Evolutionary conservation across 2,113 vertebrate species (phyloP), one percentile per base, ranked within the genome.

Genomic region (Casuarius casuarius): DNA sequence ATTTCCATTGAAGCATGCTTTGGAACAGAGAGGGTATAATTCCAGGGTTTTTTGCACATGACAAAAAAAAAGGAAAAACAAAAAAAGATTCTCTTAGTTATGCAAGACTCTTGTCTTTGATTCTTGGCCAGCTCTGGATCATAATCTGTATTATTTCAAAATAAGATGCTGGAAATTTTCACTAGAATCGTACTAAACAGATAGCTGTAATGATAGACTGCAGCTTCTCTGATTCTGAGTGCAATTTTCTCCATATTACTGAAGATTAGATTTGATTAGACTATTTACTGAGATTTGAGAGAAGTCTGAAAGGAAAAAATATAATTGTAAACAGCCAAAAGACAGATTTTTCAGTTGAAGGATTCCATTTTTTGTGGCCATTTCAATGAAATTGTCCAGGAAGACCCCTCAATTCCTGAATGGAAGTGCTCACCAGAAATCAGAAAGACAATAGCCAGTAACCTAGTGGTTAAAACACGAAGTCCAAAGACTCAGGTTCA

Each of bases 101-200:
- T 71, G 65, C 68, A 95, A 95, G 75, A 63, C 65, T 56, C 38
- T 75, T 71, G 26, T 75, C 71, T 74, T 70, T 89, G 83, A 84
- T 90, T 61, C 23, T 59, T 75, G 42, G n/a, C 88, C 95, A 90
- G 11, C 7, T 94, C 68, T 94, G 72, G 79, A 96, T 92, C 56
- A 52, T 75, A 89, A 89, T 81, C 54, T 17, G 38, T 78, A 92
- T 81, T 92, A 89, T 87, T 95, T 88, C 80, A 95, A 90, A 96
- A 92, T 78, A 90, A 49, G 58, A 77, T 74, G 48, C 33, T 96
- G 90, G 90, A 94, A 92, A 89, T 48, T 81, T 81, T 89, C 85
- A 23, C 42, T 84, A 62, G 25, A 86, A 67, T 79, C 28, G 46
- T 91, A 71, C 48, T 92, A 72, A 96, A 93, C 19, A 90, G 92